These are phyloP conservation scores for Beaufortia kweichowensis DNA, from an alignment of 2,113 vertebrate genomes.

Conservation along the genomic window DNA sequence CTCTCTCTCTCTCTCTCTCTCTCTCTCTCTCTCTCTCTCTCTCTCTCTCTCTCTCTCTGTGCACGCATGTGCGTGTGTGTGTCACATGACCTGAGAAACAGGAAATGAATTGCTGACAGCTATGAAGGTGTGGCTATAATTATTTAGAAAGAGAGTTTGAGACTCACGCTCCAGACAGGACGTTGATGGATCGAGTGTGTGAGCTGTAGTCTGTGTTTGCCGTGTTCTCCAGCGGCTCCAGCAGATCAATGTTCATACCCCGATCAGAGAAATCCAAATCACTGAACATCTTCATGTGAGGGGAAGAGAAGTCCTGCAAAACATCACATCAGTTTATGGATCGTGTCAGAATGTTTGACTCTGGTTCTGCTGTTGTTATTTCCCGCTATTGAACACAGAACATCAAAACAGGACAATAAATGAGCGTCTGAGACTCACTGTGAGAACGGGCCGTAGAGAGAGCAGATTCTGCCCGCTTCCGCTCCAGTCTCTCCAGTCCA, in stretches of 20 bases:
- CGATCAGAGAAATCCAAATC: constrained; percentile 83
- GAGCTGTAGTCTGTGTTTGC: constrained; percentile 83
- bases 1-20: too few species aligned
- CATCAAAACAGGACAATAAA: neutral
- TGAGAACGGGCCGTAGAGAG: constrained; percentile 81
- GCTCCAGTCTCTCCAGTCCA: constrained; percentile 86
- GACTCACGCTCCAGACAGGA: constrained; percentile 88
- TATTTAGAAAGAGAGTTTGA: neutral
- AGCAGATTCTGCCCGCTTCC: constrained; percentile 77
- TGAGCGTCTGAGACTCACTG: constrained; percentile 74
- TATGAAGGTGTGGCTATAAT: neutral
- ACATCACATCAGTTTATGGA: constrained; percentile 20
- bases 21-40: too few species aligned
- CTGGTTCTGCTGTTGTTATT: neutral
- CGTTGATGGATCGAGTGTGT: constrained; percentile 85
- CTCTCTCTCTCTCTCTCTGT: too few species aligned
- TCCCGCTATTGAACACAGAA: neutral
- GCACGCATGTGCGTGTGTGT: neutral
- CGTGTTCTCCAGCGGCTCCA: constrained; percentile 82
- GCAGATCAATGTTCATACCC: constrained; percentile 80
- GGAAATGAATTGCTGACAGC: too few species aligned
- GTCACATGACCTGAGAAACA: neutral
- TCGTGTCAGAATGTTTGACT: neutral
- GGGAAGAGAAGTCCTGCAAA: constrained; percentile 81
- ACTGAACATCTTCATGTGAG: constrained; percentile 88